Base-by-base conservation (phyloP, 2,113 vertebrate species). In the Catharus minimus region DNA sequence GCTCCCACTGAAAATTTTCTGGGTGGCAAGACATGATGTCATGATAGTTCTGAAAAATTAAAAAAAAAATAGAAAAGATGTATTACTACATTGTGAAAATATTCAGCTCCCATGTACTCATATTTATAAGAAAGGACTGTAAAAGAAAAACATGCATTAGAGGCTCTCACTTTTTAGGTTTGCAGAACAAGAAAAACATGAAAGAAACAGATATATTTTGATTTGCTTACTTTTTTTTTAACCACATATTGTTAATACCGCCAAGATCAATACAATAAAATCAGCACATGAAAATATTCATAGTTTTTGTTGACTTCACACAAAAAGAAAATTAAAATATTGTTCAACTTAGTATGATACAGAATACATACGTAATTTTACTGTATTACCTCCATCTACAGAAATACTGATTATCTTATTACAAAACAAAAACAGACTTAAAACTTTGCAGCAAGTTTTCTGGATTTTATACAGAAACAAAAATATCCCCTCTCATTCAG, bases 11-110 rank as follows among this genome's bases (percentile, higher is more conserved):
- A 16, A 97, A 97, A 44, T 98, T 98, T 65, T 99, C 99, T 9
- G 98, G 97, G 96, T 99, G 99, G 69, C 95, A 77, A 32, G 97
- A 93, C 99, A 99, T 99, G 95, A 98, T 86, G 74, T 99, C 98
- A 90, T 98, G 98, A 87, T 99, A 99, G 97, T 98, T 99, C 99
- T 99, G 96, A 92, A 97, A 96, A 58, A 75, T 53, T 26, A 78
- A 32, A 50, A 73, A 61, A 75, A 64, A 46, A 75, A 65, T 3
- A 90, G 28, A 84, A 78, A 75, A 88, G 32, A 80, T 7, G 2
- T 14, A 49, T 92, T 86, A 91, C 41, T 89, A 47, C 38, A 64
- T 17, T 52, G 30, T 32, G 50, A 89, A 86, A 86, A 68, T 8
- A 60, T 47, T 55, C 58, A 64, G 28, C 47, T 80, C 18, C 61